phyloP scores from a whole-genome alignment of 1,140 invertebrate genomes.

The Trichogramma pretiosum region DNA sequence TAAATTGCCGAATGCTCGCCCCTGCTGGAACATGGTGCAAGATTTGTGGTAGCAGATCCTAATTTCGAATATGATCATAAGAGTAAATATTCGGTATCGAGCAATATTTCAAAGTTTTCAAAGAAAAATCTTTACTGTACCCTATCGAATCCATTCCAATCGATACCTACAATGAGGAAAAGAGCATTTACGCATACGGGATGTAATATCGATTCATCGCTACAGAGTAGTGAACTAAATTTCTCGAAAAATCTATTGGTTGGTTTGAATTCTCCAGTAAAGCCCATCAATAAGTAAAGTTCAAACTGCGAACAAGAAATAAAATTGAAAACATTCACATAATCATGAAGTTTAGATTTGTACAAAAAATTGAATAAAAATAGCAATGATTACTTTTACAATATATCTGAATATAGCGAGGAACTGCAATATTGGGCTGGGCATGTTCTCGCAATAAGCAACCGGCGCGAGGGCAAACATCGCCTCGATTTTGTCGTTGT shows the following conservation, averaged over 20 bases:
- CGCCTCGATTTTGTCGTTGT: conserved; percentile 46
- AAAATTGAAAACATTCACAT: conserved; percentile 3
- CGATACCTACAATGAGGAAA: conserved; percentile 51
- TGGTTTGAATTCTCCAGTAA: conserved; percentile 49
- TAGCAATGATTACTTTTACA: conserved; percentile 23
- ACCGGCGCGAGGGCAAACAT: conserved; percentile 54
- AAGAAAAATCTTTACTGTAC: conserved; percentile 43
- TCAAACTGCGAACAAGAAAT: conserved; percentile 23
- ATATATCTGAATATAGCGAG: conserved; percentile 21
- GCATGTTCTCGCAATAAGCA: conserved; percentile 37
- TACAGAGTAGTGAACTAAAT: conserved; percentile 44
- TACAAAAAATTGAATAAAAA: conserved; percentile 4
- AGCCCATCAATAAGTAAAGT: conserved; percentile 39
- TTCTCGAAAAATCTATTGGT: conserved; percentile 37
- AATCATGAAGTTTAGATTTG: conserved; percentile 1
- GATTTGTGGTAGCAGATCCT: conserved; percentile 53
- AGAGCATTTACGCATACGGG: conserved; percentile 51
- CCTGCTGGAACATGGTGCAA: conserved; percentile 62
- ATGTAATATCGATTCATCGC: conserved; percentile 41
- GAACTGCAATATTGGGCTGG: conserved; percentile 33
- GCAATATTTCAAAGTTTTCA: conserved; percentile 21
- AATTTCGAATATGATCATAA: conserved; percentile 9
- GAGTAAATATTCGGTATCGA: background rate
- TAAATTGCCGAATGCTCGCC: conserved; percentile 58
- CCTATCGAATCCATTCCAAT: too few species aligned